Base-by-base conservation (phyloP, 1,140 invertebrate species). In the Asobara japonica region DNA sequence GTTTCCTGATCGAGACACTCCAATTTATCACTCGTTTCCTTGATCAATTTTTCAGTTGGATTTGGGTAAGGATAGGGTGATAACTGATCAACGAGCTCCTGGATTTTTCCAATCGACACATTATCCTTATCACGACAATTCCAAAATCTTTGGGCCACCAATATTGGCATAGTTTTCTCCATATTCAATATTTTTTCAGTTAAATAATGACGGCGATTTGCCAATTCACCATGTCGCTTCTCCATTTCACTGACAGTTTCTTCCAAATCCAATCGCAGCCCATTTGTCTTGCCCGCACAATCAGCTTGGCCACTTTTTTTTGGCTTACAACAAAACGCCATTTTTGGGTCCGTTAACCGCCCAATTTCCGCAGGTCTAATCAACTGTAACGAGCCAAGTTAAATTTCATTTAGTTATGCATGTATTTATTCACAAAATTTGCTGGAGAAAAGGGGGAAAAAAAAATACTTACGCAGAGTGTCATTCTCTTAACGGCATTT, bases 161-260 rank as follows among this genome's bases (percentile, higher is more conserved):
- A 22, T 1, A 82, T 80, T 3, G 84, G 84, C 2, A 87, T 77
- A 3, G 81, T 82, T 29, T 80, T 79, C 76, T 87, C 86, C 78
- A 87, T 80, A 31, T 77, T 81, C 0, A 72, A 33, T 8, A 86
- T 72, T 66, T 85, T 86, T 11, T 80, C 74, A 1, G 62, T 74
- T 3, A 87, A 73, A 65, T 76, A 66, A 0, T 72, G 79, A 10
- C 76, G 77, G 11, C 77, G 83, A 13, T 69, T 72, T 0, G 79
- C 71, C 65, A 87, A 69, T 68, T 79, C 66, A 4, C 75, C 76
- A 7, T 73, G 78, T 13, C 84, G 79, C 62, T 80, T 78, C 22
- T 81, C 78, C 66, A 84, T 73, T 18, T 76, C 79, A 7, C 60
- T 68, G 0, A 79, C n/a, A n/a, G 60, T 62, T 11, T 62, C 60